Evolutionary conservation across 2,797 vertebrate species (phyloP).

Genomic region (Miichthys miiuy): DNA sequence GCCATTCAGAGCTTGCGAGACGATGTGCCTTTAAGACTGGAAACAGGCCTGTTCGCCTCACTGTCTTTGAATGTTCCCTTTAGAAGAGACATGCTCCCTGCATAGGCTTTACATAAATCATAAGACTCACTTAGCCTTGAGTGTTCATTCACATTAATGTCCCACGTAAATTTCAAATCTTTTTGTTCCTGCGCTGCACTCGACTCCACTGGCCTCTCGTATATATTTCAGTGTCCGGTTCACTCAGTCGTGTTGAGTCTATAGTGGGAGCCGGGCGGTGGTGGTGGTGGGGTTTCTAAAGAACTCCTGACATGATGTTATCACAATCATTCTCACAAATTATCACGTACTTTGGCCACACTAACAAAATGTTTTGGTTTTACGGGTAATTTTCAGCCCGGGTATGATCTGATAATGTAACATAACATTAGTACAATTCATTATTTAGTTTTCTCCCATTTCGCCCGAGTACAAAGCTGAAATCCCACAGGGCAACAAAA

Average conservation of each 20-base stretch:
- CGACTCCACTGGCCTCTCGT: constrained; percentile 28
- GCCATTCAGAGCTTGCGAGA: constrained; percentile 11
- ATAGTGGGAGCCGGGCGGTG: constrained; percentile 1
- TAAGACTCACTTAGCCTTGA: constrained; percentile 65
- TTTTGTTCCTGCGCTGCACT: constrained; percentile 28
- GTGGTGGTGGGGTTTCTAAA: constrained; percentile 36
- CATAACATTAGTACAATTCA: constrained; percentile 77
- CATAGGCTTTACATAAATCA: constrained; percentile 70
- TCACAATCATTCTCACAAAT: constrained; percentile 74
- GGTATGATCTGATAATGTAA: constrained; percentile 77
- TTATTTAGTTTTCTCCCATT: constrained; percentile 75
- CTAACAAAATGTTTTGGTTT: constrained; percentile 71
- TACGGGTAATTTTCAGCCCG: constrained; percentile 55
- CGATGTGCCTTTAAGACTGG: constrained; percentile 38
- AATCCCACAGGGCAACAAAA: constrained; percentile 71
- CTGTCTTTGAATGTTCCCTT: constrained; percentile 62
- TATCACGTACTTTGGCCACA: constrained; percentile 61
- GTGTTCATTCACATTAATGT: constrained; percentile 73
- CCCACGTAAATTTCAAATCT: constrained; percentile 63
- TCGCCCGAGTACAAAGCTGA: constrained; percentile 58
- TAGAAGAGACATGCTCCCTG: constrained; percentile 58
- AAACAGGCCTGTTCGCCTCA: constrained; percentile 53
- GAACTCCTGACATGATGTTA: constrained; percentile 73
- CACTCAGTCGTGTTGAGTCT: constrained; percentile 71
- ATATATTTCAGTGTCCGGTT: constrained; percentile 62